A percentile compares a stretch with the other conserved stretches of the same genome.
Conservation (phyloP, 2,888 invertebrate species). For the Branchellion lobata region DNA sequence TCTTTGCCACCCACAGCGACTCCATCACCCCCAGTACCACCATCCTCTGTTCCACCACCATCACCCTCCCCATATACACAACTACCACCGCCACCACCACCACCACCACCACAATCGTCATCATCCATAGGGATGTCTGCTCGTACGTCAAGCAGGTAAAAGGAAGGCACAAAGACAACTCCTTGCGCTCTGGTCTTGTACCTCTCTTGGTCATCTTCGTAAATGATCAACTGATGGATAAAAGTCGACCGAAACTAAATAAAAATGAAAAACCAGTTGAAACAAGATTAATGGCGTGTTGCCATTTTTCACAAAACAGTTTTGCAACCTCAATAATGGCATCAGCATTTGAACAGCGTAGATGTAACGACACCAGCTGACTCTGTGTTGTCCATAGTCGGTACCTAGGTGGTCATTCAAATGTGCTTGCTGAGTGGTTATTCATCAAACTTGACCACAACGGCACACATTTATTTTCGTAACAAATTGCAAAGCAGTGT, state of each 20-base stretch:
- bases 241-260: background rate
- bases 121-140: background rate
- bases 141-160: background rate
- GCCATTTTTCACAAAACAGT: no score
- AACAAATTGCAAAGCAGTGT: no score
- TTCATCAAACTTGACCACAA: no score
- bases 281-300: no score
- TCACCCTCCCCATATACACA: no score
- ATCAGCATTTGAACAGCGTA: background rate
- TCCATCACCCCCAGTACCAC: background rate
- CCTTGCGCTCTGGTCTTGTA: background rate
- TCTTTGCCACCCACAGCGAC: background rate
- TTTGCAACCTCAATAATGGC: background rate
- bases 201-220: slow-evolving; percentile 8
- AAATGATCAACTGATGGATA: background rate
- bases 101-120: no score
- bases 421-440: no score
- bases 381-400: slow-evolving; percentile 1
- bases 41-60: no score
- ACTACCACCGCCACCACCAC: no score
- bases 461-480: no score
- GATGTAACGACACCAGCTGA: background rate
- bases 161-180: background rate
- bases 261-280: background rate
- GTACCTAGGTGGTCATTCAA: background rate